Percentiles rank a stretch among this genome's conserved stretches.
phyloP scores from a whole-genome alignment of 2,888 invertebrate species.

The Cheilosia pagana region DNA sequence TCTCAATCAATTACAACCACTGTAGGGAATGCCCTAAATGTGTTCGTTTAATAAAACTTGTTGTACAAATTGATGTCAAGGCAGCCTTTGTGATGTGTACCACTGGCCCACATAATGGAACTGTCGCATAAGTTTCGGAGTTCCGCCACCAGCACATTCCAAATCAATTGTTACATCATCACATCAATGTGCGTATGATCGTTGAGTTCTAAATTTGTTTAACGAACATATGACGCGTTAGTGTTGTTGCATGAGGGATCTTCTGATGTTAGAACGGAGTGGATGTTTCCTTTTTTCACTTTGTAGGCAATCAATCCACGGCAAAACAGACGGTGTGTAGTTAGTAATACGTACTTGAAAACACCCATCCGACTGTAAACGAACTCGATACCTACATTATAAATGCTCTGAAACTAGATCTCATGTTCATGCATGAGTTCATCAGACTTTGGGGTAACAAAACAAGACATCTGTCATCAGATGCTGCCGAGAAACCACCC shows the following conservation, averaged over 20 bases:
- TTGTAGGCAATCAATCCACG: too few species aligned
- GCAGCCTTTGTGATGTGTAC: background rate
- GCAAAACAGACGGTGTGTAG: background rate
- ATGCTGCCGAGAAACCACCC: conserved; percentile 56
- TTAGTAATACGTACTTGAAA: background rate
- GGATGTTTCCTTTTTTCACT: too few species aligned
- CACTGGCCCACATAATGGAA: background rate
- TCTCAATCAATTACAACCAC: background rate
- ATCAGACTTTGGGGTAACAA: conserved; percentile 26
- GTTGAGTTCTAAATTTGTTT: background rate
- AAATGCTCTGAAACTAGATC: conserved; percentile 57
- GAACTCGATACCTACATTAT: background rate
- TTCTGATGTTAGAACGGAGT: too few species aligned
- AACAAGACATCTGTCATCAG: conserved; percentile 63
- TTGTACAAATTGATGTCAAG: background rate
- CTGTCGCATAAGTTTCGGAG: background rate
- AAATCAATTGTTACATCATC: background rate
- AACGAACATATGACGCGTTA: too few species aligned
- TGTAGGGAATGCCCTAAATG: too few species aligned
- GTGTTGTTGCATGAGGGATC: too few species aligned
- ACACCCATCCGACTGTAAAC: too few species aligned
- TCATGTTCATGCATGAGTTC: conserved; percentile 49
- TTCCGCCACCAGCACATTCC: background rate
- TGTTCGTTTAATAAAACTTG: too few species aligned
- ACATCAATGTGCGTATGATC: background rate